Evolutionary conservation across 2,888 invertebrate genomes (phyloP), one percentile per base, ranked within the genome.

Genomic region (Drosophila prolongata): DNA sequence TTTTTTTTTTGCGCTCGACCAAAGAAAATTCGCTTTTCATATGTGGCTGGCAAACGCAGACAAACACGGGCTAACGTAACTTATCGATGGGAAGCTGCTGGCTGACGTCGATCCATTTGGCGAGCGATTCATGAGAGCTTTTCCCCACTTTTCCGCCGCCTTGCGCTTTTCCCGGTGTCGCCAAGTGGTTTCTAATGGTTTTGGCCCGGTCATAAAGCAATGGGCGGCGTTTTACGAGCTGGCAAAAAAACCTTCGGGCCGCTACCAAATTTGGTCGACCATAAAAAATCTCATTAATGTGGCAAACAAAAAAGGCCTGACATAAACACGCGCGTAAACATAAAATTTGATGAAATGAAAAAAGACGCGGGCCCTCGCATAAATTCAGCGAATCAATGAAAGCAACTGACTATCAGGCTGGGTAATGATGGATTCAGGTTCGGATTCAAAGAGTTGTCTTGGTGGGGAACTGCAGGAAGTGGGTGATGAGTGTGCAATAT

Each of bases 11-110:
- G 50, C 30, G 79, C 77, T 86, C 68, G 72, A 80, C 78, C 49
- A 49, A 78, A 85, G 83, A 83, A 83, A 83, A 83, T 83, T 87
- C 86, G 83, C 88, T 83, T 87, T 87, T 83, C 83, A 83, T 83
- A 72, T 87, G 86, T 79, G 82, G 73, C 62, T 52, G 40, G 14
- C 50, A 46, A 47, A 43, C 58, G 37, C 14, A 61, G 16, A 56
- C 40, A 55, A 47, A 55, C 42, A 64, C 40, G 42, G 35, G 8
- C 27, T 46, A 42, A 55, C 42, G 27, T 37, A 75, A 84, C 57
- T 65, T 81, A 83, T 85, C 86, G 86, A 85, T 75, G 85, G 69
- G 88, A 81, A 77, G 86, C 85, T 79, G 88, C 70, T 37, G 40
- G 64, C 75, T 81, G 86, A 79, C 88, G 82, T 85, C 88, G 81